These are phyloP conservation scores for Zaprionus gabonicus DNA, from an alignment of 1,140 invertebrate species.

Conservation along the genomic window DNA sequence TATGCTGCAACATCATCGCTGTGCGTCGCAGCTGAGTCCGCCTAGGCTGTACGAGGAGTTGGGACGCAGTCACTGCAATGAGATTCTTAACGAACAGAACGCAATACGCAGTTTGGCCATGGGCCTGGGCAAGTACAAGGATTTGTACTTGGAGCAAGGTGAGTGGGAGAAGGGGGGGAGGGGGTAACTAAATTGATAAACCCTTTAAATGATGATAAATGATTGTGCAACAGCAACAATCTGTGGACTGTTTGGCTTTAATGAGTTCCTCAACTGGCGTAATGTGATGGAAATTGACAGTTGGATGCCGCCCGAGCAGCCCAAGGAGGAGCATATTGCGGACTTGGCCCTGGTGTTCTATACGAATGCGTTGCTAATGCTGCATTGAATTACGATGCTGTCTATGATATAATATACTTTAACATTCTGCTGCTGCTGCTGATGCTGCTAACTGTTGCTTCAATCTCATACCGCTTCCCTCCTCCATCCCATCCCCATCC, in stretches of 20 bases:
- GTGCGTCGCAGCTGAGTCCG: constrained; percentile 58
- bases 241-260: constrained; percentile 73
- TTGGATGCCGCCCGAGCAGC: constrained; percentile 51
- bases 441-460: constrained; percentile 39
- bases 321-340: constrained; percentile 57
- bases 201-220: constrained; percentile 21
- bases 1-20: constrained; percentile 71
- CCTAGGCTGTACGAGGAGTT: constrained; percentile 62
- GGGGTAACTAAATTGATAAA: neutral
- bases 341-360: constrained; percentile 72
- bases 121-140: constrained; percentile 64
- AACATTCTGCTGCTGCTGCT: neutral
- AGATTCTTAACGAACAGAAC: constrained; percentile 71
- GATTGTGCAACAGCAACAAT: constrained; percentile 64
- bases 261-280: constrained; percentile 78
- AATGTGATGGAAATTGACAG: constrained; percentile 73
- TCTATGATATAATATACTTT: constrained; percentile 2
- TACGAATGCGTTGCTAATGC: constrained; percentile 67
- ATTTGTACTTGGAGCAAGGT: constrained; percentile 79
- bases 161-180: constrained; percentile 10
- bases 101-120: constrained; percentile 66
- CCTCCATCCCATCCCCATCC: no score
- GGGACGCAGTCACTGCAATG: constrained; percentile 59
- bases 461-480: neutral
- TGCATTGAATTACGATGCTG: constrained; percentile 49